Base-by-base conservation (phyloP, 2,797 vertebrate species). In the Serranus cabrilla region DNA sequence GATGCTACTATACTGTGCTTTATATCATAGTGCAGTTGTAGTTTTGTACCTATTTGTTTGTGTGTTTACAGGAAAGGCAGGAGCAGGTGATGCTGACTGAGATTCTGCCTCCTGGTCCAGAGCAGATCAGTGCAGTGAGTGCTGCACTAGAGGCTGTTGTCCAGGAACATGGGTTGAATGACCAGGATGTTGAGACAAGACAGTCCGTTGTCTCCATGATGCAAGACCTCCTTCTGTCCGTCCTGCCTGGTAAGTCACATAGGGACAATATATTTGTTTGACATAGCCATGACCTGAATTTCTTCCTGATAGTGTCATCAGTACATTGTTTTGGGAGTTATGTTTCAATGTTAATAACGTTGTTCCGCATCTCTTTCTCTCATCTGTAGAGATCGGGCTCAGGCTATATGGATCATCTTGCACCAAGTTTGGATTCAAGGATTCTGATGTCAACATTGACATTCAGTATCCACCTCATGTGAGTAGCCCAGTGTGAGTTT, bases 361-460 rank as follows among this genome's bases (percentile, higher is more conserved):
- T 43, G 18, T 51, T 64, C 13, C 18, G 4, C 59, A 3, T 46
- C 7, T 74, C n/a, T 65, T 27, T 80, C 9, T 73, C 49, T 51
- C 49, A 57, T 64, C 83, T 91, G 43, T 89, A 99, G 98, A 96
- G 67, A 96, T 97, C 88, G 95, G 91, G n/a, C 93, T 98, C 85
- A 95, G 97, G 89, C 92, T 98, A 23, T 98, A 99, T 92, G 98
- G 97, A 78, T 99, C 98, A 59, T 98, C 98, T 78, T 96, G 89
- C 87, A 97, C 96, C 70, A 95, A 95, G 90, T 95, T 98, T 93
- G 98, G 98, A 91, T 99, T 98, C 91, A 97, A 94, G 91, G 95
- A 95, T 85, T 98, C 98, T n/a, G 97, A 99, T 82, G 87, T 98
- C 83, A 98, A 99, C 90, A 96, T 99, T 88, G 97, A 99, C 90